These are phyloP conservation scores for Pagetopsis macropterus DNA, from an alignment of 2,797 vertebrate genomes.

Conservation along the genomic window DNA sequence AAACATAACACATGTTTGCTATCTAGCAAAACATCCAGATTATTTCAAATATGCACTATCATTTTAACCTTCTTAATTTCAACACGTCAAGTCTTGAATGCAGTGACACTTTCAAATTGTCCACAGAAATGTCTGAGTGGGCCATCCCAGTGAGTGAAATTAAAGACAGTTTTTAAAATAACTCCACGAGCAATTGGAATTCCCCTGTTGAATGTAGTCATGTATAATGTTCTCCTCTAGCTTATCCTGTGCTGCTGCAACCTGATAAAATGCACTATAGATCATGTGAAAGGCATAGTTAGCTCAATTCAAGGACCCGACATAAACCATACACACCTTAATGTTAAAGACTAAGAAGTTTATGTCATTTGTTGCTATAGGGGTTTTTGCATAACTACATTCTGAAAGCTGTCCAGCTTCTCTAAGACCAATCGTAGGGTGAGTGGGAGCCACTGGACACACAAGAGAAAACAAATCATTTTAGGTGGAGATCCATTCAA, in stretches of 20 bases:
- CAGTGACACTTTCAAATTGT: conserved; percentile 13
- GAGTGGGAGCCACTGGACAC: conserved; percentile 67
- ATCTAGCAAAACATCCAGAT: conserved; percentile 23
- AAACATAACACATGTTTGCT: too few relatives aligned
- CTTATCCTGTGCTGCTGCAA: conserved; percentile 80
- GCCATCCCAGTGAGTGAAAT: conserved; percentile 46
- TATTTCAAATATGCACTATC: conserved; percentile 7
- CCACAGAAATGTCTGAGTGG: conserved; percentile 5
- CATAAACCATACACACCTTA: conserved; percentile 66
- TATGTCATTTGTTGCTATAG: conserved; percentile 69
- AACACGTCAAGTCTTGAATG: conserved; percentile 22
- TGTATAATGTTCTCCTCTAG: conserved; percentile 65
- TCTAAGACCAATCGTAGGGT: conserved; percentile 63
- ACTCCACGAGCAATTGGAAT: conserved; percentile 31
- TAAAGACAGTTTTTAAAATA: conserved; percentile 38
- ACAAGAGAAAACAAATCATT: conserved; percentile 58
- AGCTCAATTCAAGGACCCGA: conserved; percentile 65
- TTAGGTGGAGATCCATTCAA: conserved; percentile 72
- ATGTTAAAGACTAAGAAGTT: conserved; percentile 71
- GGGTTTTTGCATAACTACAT: conserved; percentile 81
- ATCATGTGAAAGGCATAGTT: conserved; percentile 70
- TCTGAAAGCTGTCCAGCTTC: conserved; percentile 81
- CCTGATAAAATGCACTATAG: conserved; percentile 73
- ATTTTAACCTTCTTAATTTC: conserved; percentile 23
- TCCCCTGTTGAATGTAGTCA: conserved; percentile 25